Evolutionary conservation across 2,797 vertebrate species (phyloP).

Genomic region (Sebastes aleutianus): DNA sequence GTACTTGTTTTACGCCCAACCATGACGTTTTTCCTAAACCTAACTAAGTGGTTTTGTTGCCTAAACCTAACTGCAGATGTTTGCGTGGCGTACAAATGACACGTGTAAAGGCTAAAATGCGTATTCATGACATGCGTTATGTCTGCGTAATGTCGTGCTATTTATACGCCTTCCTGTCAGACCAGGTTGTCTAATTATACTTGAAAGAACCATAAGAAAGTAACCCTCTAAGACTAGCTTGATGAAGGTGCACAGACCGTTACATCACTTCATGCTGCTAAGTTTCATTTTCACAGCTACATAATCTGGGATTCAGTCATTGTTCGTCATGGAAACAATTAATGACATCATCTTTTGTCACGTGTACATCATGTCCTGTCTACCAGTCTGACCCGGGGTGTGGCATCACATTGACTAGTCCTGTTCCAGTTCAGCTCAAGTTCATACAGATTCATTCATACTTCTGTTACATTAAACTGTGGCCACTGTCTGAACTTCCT

Average conservation of each 20-base stretch:
- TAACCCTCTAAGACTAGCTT: background rate
- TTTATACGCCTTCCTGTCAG: no score
- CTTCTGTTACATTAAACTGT: background rate
- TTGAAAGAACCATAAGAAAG: background rate
- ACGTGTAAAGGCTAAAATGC: no score
- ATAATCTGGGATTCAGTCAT: background rate
- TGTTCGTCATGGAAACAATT: background rate
- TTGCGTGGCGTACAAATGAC: no score
- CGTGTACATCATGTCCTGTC: background rate
- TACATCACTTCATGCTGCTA: background rate
- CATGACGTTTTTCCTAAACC: no score
- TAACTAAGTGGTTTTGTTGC: no score
- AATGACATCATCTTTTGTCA: background rate
- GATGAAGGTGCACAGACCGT: background rate
- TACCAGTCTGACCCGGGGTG: background rate
- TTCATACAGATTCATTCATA: background rate
- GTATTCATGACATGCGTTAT: no score
- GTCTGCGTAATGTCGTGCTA: no score
- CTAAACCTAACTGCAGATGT: no score
- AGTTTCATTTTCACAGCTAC: background rate
- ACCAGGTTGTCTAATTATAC: background rate
- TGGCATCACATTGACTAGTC: background rate
- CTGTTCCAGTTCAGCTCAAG: background rate
- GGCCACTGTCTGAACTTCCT: background rate
- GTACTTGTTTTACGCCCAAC: no score